A percentile compares a stretch with the other conserved stretches of the same genome.
phyloP scores from a whole-genome alignment of 2,888 invertebrate species.

The Spodoptera littoralis region DNA sequence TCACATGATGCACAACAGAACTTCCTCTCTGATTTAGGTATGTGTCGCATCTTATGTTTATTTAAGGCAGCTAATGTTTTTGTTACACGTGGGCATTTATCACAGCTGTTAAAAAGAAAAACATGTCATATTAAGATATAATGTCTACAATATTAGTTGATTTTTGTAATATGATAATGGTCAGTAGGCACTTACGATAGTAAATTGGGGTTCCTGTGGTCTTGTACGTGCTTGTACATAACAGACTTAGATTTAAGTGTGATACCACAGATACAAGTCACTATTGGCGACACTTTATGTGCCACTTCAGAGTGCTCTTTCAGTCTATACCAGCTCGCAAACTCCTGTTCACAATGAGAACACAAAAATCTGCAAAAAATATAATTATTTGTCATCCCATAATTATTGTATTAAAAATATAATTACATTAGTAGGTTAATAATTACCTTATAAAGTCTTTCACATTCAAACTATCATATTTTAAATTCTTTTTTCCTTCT shows the following conservation, averaged over 20 bases:
- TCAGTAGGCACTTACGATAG: constrained; percentile 76
- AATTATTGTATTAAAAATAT: neutral
- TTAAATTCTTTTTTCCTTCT: constrained; percentile 66
- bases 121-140: too few relatives aligned
- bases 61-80: constrained; percentile 82
- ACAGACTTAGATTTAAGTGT: constrained; percentile 85
- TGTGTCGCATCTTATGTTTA: constrained; percentile 86
- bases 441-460: constrained; percentile 79
- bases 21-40: constrained; percentile 86
- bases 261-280: constrained; percentile 84
- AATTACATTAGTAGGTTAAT: neutral
- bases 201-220: constrained; percentile 85
- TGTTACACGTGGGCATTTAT: constrained; percentile 86
- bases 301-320: constrained; percentile 75
- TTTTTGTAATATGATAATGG: neutral
- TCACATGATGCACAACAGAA: constrained; percentile 84
- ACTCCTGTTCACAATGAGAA: constrained; percentile 76
- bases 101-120: constrained; percentile 76
- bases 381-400: neutral
- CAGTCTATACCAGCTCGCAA: constrained; percentile 84
- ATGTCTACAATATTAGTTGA: too few relatives aligned
- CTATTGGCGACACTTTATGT: constrained; percentile 78
- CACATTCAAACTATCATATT: constrained; percentile 75
- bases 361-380: constrained; percentile 80
- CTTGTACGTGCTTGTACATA: constrained; percentile 86